Percentiles rank a stretch among this genome's conserved stretches.
Conservation (phyloP, 2,888 invertebrate species). For the Euplexia lucipara region DNA sequence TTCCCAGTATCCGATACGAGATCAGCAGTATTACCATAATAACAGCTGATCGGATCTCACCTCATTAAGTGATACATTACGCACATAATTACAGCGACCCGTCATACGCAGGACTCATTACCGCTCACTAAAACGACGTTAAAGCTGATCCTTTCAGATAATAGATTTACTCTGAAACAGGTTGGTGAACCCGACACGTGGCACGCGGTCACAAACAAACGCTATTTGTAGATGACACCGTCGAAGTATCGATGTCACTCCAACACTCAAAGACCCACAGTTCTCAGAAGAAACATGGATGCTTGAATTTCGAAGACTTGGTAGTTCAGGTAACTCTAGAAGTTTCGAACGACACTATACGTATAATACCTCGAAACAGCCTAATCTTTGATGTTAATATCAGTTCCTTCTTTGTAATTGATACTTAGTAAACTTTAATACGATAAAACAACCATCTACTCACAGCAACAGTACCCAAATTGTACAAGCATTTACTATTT, state of each 20-base stretch:
- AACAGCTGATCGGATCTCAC: slow-evolving; percentile 17
- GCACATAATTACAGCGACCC: background rate
- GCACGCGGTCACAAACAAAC: background rate
- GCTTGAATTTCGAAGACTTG: background rate
- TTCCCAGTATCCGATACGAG: slow-evolving; percentile 13
- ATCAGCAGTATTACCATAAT: slow-evolving; percentile 2
- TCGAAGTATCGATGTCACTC: background rate
- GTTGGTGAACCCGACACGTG: background rate
- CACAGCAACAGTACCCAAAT: background rate
- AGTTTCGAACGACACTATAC: background rate
- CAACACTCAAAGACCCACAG: background rate
- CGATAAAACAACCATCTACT: background rate
- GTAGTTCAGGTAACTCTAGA: background rate
- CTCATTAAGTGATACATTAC: slow-evolving; percentile 32
- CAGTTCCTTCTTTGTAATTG: too few relatives aligned
- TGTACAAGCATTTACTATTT: too few relatives aligned
- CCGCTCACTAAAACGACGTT: background rate
- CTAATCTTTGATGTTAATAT: too few relatives aligned
- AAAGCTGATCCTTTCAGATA: background rate
- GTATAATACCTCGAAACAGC: too few relatives aligned
- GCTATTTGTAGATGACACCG: background rate
- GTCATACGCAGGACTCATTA: slow-evolving; percentile 7
- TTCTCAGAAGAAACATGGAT: background rate
- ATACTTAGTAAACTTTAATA: too few relatives aligned
- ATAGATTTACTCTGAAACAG: background rate